A percentile compares a stretch with the other conserved stretches of the same genome.
Evolutionary conservation across 2,113 vertebrate species (phyloP).

Genomic region (Serilophus lunatus): DNA sequence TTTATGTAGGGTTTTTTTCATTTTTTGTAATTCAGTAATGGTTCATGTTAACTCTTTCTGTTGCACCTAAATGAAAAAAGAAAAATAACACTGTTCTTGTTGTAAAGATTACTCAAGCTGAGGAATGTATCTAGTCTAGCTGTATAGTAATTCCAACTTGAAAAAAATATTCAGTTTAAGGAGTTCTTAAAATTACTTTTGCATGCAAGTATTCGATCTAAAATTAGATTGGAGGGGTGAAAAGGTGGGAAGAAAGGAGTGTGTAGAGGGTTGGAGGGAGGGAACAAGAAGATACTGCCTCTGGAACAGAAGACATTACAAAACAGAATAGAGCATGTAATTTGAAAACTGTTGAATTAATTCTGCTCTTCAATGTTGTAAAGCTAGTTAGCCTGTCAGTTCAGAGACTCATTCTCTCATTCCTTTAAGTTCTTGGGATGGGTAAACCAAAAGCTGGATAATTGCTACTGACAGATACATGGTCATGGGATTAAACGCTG

Average conservation of each 20-base stretch:
- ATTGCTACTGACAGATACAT: slow-evolving; percentile 27
- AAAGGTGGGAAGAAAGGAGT: background rate
- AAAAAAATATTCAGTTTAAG: background rate
- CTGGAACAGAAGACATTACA: background rate
- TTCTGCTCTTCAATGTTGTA: background rate
- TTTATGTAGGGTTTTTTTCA: background rate
- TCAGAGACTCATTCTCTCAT: background rate
- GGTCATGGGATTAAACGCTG: background rate
- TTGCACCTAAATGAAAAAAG: background rate
- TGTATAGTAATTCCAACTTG: background rate
- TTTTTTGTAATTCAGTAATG: background rate
- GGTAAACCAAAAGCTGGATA: slow-evolving; percentile 33
- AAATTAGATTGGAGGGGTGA: background rate
- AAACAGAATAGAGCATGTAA: background rate
- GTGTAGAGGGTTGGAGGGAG: background rate
- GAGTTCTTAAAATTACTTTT: background rate
- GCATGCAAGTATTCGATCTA: background rate
- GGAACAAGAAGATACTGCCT: background rate
- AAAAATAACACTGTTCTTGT: background rate
- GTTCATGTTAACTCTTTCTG: background rate
- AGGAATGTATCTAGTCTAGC: background rate
- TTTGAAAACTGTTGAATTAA: slow-evolving; percentile 27
- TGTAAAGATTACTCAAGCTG: background rate
- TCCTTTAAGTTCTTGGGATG: background rate
- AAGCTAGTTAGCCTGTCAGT: slow-evolving; percentile 39